A percentile compares a stretch with the other conserved stretches of the same genome.
These are phyloP conservation scores for Exocentrus adspersus DNA, from an alignment of 2,888 invertebrate genomes.

Conservation along the genomic window DNA sequence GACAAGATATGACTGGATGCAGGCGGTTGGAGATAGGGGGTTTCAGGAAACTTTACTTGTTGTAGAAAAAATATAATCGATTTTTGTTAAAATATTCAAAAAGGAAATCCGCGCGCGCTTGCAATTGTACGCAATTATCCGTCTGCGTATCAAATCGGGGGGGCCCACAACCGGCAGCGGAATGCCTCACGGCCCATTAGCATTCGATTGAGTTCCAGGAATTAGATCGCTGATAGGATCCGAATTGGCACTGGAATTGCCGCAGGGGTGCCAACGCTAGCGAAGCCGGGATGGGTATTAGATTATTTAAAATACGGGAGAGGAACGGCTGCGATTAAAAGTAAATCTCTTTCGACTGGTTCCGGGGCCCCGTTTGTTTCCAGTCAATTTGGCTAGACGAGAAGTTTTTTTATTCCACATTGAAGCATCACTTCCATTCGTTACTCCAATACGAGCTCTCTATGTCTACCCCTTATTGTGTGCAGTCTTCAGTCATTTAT, in stretches of 20 bases:
- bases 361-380: too few species aligned
- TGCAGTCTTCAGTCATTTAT: too few species aligned
- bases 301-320: constrained; percentile 13
- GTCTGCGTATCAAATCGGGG: constrained; percentile 7
- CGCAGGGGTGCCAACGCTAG: constrained; percentile 50
- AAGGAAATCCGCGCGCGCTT: constrained; percentile 11
- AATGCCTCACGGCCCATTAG: constrained; percentile 51
- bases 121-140: constrained; percentile 8
- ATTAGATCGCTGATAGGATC: constrained; percentile 53
- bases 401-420: too few species aligned
- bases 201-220: constrained; percentile 49
- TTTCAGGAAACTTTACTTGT: too few species aligned
- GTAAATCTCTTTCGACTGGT: neutral
- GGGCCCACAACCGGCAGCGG: constrained; percentile 20
- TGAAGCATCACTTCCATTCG: too few species aligned
- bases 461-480: too few species aligned
- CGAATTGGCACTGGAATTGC: constrained; percentile 52
- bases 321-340: neutral
- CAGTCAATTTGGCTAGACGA: too few species aligned
- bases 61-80: too few species aligned
- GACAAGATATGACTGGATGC: constrained; percentile 43
- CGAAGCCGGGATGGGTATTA: constrained; percentile 28
- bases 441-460: too few species aligned
- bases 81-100: constrained; percentile 18
- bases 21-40: constrained; percentile 23